Conservation (phyloP, 1,140 invertebrate genomes). For the Lepidurus packardi region DNA sequence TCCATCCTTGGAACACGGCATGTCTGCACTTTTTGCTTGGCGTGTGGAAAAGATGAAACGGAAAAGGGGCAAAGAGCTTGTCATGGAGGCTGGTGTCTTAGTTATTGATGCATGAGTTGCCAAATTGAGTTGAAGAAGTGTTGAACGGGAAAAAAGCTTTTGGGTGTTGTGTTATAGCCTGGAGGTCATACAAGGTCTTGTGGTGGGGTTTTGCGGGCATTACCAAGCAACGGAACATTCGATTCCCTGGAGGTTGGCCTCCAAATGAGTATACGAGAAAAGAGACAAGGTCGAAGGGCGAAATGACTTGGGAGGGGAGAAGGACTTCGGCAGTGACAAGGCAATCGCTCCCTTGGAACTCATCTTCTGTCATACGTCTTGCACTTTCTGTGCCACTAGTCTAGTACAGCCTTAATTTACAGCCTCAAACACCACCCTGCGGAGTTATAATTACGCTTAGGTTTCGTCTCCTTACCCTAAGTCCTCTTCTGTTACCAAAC, state of each 20-base stretch:
- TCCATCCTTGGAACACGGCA: too few species aligned
- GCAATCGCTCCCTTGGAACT: constrained; percentile 16
- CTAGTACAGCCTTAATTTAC: background rate
- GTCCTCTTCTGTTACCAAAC: too few species aligned
- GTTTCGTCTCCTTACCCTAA: background rate
- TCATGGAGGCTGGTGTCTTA: background rate
- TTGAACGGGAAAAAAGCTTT: constrained; percentile 9
- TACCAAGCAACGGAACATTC: background rate
- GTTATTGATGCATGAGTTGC: constrained; percentile 21
- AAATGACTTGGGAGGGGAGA: background rate
- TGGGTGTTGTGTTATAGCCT: background rate
- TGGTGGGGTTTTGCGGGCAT: background rate
- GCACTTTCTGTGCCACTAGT: background rate
- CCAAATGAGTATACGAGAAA: background rate
- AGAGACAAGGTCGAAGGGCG: background rate
- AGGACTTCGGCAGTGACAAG: background rate
- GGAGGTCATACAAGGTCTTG: background rate
- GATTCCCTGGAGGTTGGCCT: background rate
- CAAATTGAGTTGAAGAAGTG: constrained; percentile 22
- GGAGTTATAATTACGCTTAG: constrained; percentile 4
- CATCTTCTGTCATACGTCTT: constrained; percentile 2
- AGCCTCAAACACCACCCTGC: background rate
- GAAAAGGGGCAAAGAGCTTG: background rate
- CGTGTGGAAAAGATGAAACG: constrained; percentile 1
- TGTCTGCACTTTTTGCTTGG: background rate